phyloP scores from a whole-genome alignment of 1,140 invertebrate species.

The Saccostrea glomerata region DNA sequence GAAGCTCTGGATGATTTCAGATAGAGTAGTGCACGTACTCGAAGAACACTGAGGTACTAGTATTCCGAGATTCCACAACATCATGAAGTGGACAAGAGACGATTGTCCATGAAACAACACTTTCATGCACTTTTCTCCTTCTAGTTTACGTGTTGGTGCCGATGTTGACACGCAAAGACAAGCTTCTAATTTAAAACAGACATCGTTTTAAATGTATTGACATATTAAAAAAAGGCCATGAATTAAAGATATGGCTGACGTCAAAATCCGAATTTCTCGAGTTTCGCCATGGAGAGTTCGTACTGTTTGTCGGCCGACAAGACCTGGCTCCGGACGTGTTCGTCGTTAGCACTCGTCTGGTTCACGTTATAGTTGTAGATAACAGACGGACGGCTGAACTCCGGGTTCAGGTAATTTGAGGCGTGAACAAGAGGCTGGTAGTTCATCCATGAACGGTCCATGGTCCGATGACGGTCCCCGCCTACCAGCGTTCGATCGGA shows the following conservation, averaged over 20 bases:
- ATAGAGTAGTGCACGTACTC: too few relatives aligned
- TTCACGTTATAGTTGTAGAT: conserved; percentile 55
- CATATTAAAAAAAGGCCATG: not conserved
- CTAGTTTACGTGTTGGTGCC: too few relatives aligned
- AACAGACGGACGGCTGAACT: conserved; percentile 68
- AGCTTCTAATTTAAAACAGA: too few relatives aligned
- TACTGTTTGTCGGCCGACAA: conserved; percentile 65
- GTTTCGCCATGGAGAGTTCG: conserved; percentile 67
- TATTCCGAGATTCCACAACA: too few relatives aligned
- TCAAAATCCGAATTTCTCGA: conserved; percentile 55
- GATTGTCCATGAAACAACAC: too few relatives aligned
- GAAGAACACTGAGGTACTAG: too few relatives aligned
- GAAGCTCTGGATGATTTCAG: too few relatives aligned
- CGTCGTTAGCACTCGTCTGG: conserved; percentile 26
- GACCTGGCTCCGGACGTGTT: conserved; percentile 56
- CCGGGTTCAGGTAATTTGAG: conserved; percentile 67
- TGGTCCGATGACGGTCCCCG: not conserved
- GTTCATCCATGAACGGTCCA: conserved; percentile 60
- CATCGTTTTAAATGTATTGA: too few relatives aligned
- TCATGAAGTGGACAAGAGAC: too few relatives aligned
- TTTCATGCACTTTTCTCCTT: too few relatives aligned
- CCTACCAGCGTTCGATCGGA: conserved; percentile 23
- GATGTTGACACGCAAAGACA: too few relatives aligned
- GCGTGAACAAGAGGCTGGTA: conserved; percentile 68
- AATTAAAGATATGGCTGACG: not conserved